These are phyloP conservation scores for Andrena minutula DNA, from an alignment of 2,888 invertebrate species.

Conservation along the genomic window DNA sequence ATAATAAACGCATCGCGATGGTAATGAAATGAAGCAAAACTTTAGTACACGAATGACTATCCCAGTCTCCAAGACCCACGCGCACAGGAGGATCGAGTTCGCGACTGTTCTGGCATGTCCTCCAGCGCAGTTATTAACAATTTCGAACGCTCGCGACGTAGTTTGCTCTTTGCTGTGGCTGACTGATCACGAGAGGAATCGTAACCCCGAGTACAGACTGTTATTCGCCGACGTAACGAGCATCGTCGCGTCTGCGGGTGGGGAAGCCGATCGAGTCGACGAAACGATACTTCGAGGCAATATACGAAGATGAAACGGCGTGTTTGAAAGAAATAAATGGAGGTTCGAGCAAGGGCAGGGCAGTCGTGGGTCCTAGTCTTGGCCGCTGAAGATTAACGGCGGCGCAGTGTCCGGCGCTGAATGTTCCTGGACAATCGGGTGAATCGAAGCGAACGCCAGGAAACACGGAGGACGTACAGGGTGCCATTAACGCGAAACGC, in stretches of 20 bases:
- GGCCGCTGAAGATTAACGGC: constrained; percentile 33
- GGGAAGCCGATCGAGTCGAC: constrained; percentile 2
- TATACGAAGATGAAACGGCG: no score
- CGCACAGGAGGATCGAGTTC: constrained; percentile 32
- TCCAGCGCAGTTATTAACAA: constrained; percentile 33
- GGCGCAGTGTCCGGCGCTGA: constrained; percentile 6
- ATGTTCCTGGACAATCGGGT: constrained; percentile 49
- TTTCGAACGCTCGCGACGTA: constrained; percentile 43
- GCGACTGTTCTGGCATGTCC: constrained; percentile 26
- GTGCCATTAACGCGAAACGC: constrained; percentile 40
- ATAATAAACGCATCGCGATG: neutral
- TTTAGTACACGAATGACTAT: constrained; percentile 31
- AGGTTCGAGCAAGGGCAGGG: no score
- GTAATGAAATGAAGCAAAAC: constrained; percentile 12
- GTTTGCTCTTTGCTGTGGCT: constrained; percentile 10
- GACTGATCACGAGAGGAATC: constrained; percentile 14
- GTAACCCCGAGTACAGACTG: neutral
- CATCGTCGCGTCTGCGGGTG: neutral
- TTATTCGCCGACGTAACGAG: neutral
- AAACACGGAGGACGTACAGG: constrained; percentile 43
- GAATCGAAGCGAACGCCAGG: constrained; percentile 34
- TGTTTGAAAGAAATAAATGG: no score
- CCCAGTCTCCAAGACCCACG: neutral
- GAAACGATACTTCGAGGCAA: no score
- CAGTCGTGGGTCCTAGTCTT: neutral